Percentiles rank a stretch among this genome's conserved stretches.
Evolutionary conservation across 2,888 invertebrate genomes (phyloP).

Genomic region (Apocheima hispidaria): DNA sequence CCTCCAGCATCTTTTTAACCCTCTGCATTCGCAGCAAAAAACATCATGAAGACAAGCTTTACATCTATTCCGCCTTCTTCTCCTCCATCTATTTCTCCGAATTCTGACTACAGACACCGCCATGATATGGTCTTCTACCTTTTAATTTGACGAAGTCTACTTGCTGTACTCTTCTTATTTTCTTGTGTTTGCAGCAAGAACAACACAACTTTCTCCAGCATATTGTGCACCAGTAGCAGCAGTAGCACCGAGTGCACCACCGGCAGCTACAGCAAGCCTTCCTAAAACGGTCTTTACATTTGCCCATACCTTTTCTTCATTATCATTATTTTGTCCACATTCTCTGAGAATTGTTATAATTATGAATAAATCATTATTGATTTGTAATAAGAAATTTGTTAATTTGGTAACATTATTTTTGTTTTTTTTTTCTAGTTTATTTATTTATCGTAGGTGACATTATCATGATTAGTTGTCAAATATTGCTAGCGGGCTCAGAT

Average conservation of each 20-base stretch:
- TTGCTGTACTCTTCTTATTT: conserved; percentile 21
- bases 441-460: background rate
- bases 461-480: background rate
- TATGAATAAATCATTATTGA: no score
- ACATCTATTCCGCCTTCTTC: background rate
- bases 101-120: background rate
- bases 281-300: conserved; percentile 10
- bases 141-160: conserved; percentile 37
- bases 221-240: conserved; percentile 34
- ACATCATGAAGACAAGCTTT: background rate
- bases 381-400: no score
- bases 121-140: conserved; percentile 1
- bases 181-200: conserved; percentile 19
- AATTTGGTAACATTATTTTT: background rate
- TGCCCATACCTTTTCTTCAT: conserved; percentile 40
- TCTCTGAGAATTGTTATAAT: background rate
- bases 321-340: background rate
- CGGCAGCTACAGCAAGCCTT: conserved; percentile 28
- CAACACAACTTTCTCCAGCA: conserved; percentile 24
- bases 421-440: background rate
- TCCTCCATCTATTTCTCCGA: background rate
- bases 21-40: background rate
- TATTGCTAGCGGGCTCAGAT: background rate
- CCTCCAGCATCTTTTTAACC: conserved; percentile 7
- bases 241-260: conserved; percentile 37